Conservation (phyloP, 92 coral and sea anemone genomes). For the Desmophyllum pertusum region DNA sequence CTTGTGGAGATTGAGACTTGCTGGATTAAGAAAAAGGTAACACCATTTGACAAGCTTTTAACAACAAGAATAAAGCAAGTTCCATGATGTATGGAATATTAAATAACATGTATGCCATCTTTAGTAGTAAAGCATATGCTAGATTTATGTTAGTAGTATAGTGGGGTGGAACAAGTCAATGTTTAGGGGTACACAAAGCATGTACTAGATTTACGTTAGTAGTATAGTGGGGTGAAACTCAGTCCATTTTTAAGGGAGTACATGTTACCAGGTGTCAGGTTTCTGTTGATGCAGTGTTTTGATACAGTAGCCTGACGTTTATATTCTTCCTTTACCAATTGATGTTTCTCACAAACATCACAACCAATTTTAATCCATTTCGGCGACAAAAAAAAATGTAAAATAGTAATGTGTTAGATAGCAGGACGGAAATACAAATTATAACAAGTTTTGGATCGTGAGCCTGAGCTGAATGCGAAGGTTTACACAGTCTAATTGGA, state of each 20-base stretch:
- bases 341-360: background rate
- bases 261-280: background rate
- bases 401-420: no score
- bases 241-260: background rate
- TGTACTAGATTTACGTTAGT: background rate
- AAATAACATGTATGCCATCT: background rate
- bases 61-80: background rate
- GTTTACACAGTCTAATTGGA: no score
- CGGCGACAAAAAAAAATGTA: background rate
- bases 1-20: conserved; percentile 19
- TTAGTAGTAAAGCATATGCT: background rate
- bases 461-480: background rate
- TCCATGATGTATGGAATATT: background rate
- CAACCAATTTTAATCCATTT: background rate
- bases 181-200: no score
- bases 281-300: background rate
- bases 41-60: background rate
- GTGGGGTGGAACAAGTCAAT: background rate
- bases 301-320: no score
- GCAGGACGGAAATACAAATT: background rate
- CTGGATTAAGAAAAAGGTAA: background rate
- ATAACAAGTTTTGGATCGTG: background rate
- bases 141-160: background rate
- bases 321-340: background rate
- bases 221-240: background rate